Percentiles rank a stretch among this genome's conserved stretches.
Evolutionary conservation across 2,113 vertebrate genomes (phyloP).

Genomic region (Poeciliopsis turrubarensis): DNA sequence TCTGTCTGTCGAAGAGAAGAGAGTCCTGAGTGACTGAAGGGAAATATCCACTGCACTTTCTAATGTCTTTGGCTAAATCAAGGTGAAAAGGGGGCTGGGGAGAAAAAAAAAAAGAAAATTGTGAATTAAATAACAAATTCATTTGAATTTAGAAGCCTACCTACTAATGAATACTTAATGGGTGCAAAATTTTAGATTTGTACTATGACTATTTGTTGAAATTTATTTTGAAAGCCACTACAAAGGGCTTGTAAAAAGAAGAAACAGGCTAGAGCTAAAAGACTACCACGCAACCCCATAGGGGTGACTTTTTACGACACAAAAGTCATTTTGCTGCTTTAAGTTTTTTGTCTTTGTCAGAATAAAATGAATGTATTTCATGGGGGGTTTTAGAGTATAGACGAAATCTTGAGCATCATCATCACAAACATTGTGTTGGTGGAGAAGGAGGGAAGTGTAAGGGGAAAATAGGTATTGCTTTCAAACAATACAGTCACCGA

Average conservation of each 20-base stretch:
- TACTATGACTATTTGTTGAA: not conserved
- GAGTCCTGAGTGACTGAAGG: constrained; percentile 39
- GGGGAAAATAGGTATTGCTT: too few species aligned
- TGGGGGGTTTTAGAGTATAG: not conserved
- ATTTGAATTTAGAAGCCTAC: not conserved
- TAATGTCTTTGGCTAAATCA: not conserved
- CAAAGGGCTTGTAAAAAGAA: not conserved
- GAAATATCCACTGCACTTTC: constrained; percentile 25
- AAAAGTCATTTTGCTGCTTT: not conserved
- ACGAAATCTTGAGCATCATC: not conserved
- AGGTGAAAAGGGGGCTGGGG: not conserved
- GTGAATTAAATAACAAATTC: not conserved
- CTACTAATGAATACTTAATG: not conserved
- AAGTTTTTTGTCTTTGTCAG: not conserved
- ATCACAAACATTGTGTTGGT: not conserved
- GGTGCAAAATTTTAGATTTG: not conserved
- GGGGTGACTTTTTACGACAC: not conserved
- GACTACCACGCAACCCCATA: not conserved
- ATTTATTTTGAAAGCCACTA: not conserved
- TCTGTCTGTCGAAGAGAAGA: constrained; percentile 79
- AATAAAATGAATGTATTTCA: not conserved
- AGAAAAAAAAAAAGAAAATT: not conserved
- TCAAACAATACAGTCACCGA: not conserved
- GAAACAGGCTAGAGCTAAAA: not conserved
- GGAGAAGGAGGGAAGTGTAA: not conserved